Percentiles rank a stretch among this genome's conserved stretches.
Evolutionary conservation across 2,888 invertebrate species (phyloP).

Genomic region (Oasisia sp.): DNA sequence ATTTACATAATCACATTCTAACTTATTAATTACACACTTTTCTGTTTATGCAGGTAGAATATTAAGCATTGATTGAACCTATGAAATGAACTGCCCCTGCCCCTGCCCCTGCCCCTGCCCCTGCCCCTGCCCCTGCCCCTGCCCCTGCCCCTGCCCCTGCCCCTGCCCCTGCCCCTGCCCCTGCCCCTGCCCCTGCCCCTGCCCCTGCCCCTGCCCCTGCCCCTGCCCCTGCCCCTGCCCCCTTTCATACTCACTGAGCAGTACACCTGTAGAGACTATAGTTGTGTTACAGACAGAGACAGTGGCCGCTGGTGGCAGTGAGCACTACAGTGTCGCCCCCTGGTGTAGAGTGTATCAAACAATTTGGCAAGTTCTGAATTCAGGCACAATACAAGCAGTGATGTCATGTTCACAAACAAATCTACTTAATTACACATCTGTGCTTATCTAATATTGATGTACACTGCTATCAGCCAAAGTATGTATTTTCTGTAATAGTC

Average conservation of each 20-base stretch:
- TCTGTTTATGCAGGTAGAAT: background rate
- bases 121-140: background rate
- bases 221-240: background rate
- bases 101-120: background rate
- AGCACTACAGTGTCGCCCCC: background rate
- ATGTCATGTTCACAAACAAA: background rate
- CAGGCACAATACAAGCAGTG: background rate
- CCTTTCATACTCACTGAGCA: background rate
- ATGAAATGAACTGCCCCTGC: background rate
- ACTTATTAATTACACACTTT: background rate
- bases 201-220: background rate
- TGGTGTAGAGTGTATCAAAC: background rate
- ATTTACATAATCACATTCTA: background rate
- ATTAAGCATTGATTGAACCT: background rate
- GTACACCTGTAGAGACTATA: background rate
- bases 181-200: background rate
- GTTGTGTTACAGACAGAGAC: background rate
- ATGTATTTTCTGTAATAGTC: too few species aligned
- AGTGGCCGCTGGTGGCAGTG: background rate
- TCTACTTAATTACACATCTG: background rate
- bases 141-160: background rate
- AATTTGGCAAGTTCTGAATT: background rate
- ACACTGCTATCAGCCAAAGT: background rate
- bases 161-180: background rate
- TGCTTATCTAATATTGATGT: background rate